phyloP scores from a whole-genome alignment of 2,888 invertebrate species.

The Calliopum simillimum region DNA sequence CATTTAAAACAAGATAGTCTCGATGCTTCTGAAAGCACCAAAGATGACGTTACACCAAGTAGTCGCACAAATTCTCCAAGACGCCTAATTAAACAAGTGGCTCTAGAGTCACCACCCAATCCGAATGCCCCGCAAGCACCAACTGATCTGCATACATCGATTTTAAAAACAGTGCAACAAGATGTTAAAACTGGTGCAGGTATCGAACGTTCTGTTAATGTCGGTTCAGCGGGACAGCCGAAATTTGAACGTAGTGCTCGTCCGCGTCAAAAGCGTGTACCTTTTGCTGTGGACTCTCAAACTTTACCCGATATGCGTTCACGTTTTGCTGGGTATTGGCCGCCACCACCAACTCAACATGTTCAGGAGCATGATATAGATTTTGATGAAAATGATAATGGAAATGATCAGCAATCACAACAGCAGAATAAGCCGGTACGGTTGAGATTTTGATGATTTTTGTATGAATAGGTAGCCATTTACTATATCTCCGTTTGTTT shows the following conservation, averaged over 20 bases:
- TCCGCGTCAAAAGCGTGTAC: slow-evolving; percentile 70
- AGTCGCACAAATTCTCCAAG: slow-evolving; percentile 74
- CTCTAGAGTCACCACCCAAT: slow-evolving; percentile 75
- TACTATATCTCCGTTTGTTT: not conserved
- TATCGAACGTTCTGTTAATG: slow-evolving; percentile 16
- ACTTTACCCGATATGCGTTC: slow-evolving; percentile 69
- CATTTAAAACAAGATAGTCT: slow-evolving; percentile 68
- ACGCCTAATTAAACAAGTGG: slow-evolving; percentile 77
- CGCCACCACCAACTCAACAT: slow-evolving; percentile 64
- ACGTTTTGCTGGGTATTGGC: slow-evolving; percentile 71
- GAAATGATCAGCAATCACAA: slow-evolving; percentile 51
- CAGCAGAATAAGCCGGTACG: slow-evolving; percentile 54
- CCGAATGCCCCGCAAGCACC: slow-evolving; percentile 31
- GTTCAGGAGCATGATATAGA: slow-evolving; percentile 59
- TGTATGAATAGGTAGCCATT: too few species aligned
- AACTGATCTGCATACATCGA: slow-evolving; percentile 59
- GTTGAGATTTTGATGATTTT: not conserved
- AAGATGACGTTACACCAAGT: slow-evolving; percentile 63
- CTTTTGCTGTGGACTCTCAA: slow-evolving; percentile 71
- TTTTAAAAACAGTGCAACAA: slow-evolving; percentile 57
- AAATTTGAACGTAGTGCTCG: slow-evolving; percentile 49
- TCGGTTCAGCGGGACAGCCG: slow-evolving; percentile 10
- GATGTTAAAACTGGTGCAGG: slow-evolving; percentile 27
- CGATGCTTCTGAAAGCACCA: slow-evolving; percentile 67
- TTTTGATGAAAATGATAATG: slow-evolving; percentile 53